Conservation (phyloP, 92 coral and sea anemone genomes). For the Zoanthus sansibaricus region DNA sequence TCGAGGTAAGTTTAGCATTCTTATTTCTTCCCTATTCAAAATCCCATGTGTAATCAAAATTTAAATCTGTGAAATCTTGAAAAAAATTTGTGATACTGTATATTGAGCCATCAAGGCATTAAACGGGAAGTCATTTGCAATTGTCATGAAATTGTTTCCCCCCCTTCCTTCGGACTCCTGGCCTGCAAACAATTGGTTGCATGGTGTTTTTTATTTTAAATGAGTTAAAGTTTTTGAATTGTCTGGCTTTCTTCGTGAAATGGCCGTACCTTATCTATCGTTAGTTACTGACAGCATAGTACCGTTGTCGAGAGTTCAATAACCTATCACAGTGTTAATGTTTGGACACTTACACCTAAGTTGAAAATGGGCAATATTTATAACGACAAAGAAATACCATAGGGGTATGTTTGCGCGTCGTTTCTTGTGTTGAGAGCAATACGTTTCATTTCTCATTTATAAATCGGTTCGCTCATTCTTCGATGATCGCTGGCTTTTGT, state of each 20-base stretch:
- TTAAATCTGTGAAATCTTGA: background rate
- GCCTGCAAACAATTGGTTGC: background rate
- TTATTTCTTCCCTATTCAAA: background rate
- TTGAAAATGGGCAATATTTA: background rate
- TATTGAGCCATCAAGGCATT: background rate
- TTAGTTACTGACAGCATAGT: background rate
- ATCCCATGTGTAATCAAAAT: background rate
- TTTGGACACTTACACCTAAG: background rate
- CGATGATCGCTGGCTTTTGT: conserved; percentile 24
- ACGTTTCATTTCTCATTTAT: too few relatives aligned
- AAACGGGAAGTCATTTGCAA: background rate
- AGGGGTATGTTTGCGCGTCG: background rate
- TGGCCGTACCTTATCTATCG: background rate
- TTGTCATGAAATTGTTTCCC: background rate
- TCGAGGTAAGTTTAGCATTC: conserved; percentile 24
- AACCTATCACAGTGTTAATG: background rate
- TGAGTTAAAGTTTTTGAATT: background rate
- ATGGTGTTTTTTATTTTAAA: background rate
- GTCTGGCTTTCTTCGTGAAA: background rate
- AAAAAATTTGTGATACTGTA: background rate
- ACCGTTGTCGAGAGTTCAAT: background rate
- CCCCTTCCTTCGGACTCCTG: background rate
- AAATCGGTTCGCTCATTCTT: conserved; percentile 1
- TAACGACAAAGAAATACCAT: background rate
- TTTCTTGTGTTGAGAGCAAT: conserved; percentile 9